These are phyloP conservation scores for Himalopsyche phryganea DNA, from an alignment of 1,140 invertebrate genomes.

Conservation along the genomic window DNA sequence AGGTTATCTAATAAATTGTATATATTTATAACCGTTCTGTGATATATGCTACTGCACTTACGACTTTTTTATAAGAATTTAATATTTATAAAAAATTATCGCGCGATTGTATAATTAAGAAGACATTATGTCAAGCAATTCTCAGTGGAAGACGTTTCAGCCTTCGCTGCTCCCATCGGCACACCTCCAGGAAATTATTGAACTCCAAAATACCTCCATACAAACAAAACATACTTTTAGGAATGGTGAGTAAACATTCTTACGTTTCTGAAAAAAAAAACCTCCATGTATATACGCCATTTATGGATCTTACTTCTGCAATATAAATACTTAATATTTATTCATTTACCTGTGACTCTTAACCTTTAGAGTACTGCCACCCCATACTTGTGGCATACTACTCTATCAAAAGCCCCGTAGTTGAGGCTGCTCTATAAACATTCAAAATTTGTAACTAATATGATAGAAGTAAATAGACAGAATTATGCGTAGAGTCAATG, in stretches of 20 bases:
- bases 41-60: conserved; percentile 47
- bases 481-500: no score
- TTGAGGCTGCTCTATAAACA: no score
- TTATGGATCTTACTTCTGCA: no score
- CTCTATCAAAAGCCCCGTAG: no score
- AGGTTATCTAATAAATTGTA: conserved; percentile 14
- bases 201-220: conserved; percentile 48
- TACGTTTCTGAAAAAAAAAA: no score
- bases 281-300: no score
- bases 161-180: conserved; percentile 63
- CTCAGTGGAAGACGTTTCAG: conserved; percentile 90
- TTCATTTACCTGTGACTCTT: no score
- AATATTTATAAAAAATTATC: conserved; percentile 19
- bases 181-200: conserved; percentile 49
- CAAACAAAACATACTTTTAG: conserved; percentile 47
- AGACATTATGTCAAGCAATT: conserved; percentile 70
- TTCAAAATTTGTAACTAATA: no score
- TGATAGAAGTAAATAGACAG: no score
- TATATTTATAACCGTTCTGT: conserved; percentile 46
- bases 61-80: conserved; percentile 38
- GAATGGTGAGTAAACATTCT: conserved; percentile 42
- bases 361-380: no score
- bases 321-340: no score
- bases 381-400: no score
- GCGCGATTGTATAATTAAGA: conserved; percentile 14